Evolutionary conservation across 2,888 invertebrate genomes (phyloP).

Genomic region (Epsilonema sp.): DNA sequence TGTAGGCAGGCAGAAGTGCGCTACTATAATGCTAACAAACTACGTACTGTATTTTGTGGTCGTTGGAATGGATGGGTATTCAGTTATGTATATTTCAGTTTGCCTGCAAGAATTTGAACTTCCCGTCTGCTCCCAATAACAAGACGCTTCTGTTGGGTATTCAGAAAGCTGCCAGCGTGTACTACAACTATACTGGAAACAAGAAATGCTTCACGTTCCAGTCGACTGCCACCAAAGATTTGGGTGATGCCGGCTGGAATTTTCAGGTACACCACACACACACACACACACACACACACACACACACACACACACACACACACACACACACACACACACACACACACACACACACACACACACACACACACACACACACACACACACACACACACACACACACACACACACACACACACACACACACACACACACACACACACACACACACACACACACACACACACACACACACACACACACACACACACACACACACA

Average conservation of each 20-base stretch:
- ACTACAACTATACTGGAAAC: constrained; percentile 56
- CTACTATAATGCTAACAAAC: too few species aligned
- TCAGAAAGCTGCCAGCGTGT: constrained; percentile 38
- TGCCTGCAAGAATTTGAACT: too few species aligned
- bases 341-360: neutral
- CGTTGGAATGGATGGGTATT: too few species aligned
- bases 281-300: neutral
- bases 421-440: neutral
- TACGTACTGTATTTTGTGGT: too few species aligned
- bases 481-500: neutral
- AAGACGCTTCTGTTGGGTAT: too few species aligned
- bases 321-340: neutral
- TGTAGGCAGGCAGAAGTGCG: too few species aligned
- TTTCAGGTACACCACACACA: too few species aligned
- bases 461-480: neutral
- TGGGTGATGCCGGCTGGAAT: constrained; percentile 55
- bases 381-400: neutral
- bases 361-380: neutral
- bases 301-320: neutral
- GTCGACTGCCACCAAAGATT: constrained; percentile 39
- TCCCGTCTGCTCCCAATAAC: too few species aligned
- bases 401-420: neutral
- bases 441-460: neutral
- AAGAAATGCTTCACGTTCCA: constrained; percentile 46
- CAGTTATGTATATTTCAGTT: too few species aligned